Percentiles rank a stretch among this genome's conserved stretches.
Conservation (phyloP, 2,888 invertebrate species). For the Sesamia inferens region DNA sequence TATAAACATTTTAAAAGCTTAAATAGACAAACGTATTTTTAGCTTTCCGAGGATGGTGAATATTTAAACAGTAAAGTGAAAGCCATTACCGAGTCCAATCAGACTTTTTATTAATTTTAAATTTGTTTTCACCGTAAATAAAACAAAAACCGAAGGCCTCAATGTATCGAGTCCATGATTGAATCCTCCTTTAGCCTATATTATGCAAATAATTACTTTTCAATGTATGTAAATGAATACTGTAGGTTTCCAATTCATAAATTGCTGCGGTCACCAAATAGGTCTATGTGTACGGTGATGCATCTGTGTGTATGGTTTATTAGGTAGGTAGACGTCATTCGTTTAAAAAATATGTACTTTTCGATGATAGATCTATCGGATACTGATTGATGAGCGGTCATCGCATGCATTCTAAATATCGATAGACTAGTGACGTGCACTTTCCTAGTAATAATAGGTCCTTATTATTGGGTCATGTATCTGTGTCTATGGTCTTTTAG, state of each 20-base stretch:
- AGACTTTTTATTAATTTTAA: neutral
- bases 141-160: neutral
- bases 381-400: constrained; percentile 4
- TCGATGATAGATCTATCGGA: constrained; percentile 57
- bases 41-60: neutral
- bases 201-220: constrained; percentile 7
- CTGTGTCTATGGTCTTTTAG: constrained; percentile 9
- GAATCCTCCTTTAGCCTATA: constrained; percentile 8
- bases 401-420: constrained; percentile 47
- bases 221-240: constrained; percentile 25
- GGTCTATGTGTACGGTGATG: constrained; percentile 2
- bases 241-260: constrained; percentile 29
- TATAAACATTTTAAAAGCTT: constrained; percentile 15
- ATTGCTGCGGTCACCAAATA: constrained; percentile 7
- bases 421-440: constrained; percentile 29
- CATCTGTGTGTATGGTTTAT: constrained; percentile 6
- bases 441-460: constrained; percentile 36
- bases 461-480: neutral
- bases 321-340: constrained; percentile 30
- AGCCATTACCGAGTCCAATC: neutral
- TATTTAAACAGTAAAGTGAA: neutral
- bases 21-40: neutral
- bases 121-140: constrained; percentile 1
- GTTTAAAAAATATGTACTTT: constrained; percentile 50
- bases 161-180: constrained; percentile 3